Conservation (phyloP, 2,797 vertebrate species). For the Rhodeus uyekii region DNA sequence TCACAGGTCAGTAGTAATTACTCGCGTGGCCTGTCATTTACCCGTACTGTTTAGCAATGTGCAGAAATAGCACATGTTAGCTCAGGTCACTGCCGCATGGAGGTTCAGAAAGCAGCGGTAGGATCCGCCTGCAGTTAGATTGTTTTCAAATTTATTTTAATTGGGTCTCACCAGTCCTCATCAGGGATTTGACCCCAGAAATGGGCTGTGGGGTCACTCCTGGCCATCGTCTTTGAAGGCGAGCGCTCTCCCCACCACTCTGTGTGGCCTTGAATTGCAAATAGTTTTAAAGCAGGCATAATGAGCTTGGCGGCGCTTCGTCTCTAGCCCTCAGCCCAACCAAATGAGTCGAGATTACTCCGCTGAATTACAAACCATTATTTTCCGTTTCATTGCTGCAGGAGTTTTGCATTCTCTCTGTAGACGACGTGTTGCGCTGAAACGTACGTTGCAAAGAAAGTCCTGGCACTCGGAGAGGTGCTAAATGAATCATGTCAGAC, state of each 20-base stretch:
- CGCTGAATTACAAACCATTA: conserved; percentile 92
- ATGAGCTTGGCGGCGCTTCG: conserved; percentile 92
- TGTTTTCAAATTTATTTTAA: conserved; percentile 80
- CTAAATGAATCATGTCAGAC: conserved; percentile 10
- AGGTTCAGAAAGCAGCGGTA: conserved; percentile 23
- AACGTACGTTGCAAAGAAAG: not conserved
- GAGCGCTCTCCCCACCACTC: conserved; percentile 63
- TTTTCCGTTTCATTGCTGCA: conserved; percentile 61
- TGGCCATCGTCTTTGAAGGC: conserved; percentile 75
- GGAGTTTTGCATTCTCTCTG: not conserved
- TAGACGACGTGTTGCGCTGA: not conserved
- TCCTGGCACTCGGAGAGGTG: not conserved
- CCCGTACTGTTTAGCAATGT: conserved; percentile 38
- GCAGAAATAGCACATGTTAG: conserved; percentile 42
- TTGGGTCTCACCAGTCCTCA: conserved; percentile 77
- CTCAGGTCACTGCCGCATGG: conserved; percentile 60
- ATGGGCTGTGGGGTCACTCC: conserved; percentile 75
- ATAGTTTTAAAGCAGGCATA: conserved; percentile 90
- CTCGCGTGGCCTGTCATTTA: conserved; percentile 34
- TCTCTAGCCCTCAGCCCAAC: conserved; percentile 89
- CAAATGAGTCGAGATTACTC: conserved; percentile 93
- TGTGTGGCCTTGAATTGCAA: conserved; percentile 90
- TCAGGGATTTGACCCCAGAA: conserved; percentile 76
- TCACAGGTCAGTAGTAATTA: conserved; percentile 30
- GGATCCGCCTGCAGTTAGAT: conserved; percentile 48